Percentiles rank a stretch among this genome's conserved stretches.
Conservation (phyloP, 2,888 invertebrate genomes). For the Chalcis sispes region DNA sequence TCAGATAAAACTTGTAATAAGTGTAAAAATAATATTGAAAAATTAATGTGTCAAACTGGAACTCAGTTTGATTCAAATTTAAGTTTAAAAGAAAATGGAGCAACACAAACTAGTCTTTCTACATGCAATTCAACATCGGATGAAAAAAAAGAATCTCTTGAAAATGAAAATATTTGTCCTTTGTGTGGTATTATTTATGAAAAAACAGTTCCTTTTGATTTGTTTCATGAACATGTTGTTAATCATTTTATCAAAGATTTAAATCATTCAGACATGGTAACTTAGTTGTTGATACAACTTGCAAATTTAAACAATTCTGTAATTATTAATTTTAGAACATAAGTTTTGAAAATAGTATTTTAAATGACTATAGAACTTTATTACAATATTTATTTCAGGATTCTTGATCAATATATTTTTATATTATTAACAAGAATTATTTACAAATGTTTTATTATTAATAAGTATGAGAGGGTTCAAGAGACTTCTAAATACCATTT, state of each 20-base stretch:
- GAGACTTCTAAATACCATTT: neutral
- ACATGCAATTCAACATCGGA: constrained; percentile 60
- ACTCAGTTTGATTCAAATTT: constrained; percentile 70
- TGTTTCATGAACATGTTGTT: constrained; percentile 87
- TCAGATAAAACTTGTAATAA: constrained; percentile 40
- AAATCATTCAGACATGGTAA: neutral
- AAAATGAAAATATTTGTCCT: constrained; percentile 83
- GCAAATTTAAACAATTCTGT: neutral
- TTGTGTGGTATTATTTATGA: constrained; percentile 84
- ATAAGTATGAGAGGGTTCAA: no score
- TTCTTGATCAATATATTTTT: no score
- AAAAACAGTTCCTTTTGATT: constrained; percentile 79
- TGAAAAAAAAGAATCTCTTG: constrained; percentile 68
- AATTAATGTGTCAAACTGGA: constrained; percentile 66
- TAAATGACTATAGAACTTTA: no score
- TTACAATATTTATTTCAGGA: no score
- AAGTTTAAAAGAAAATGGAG: constrained; percentile 67
- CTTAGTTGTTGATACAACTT: neutral
- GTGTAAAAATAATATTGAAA: constrained; percentile 45
- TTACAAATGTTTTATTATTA: no score
- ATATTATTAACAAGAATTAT: no score
- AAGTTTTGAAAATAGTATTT: no score
- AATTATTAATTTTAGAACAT: constrained; percentile 6
- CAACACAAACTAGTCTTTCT: constrained; percentile 69
- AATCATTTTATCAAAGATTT: constrained; percentile 85